Evolutionary conservation across 2,797 vertebrate genomes (phyloP).

Genomic region (Lemur catta): DNA sequence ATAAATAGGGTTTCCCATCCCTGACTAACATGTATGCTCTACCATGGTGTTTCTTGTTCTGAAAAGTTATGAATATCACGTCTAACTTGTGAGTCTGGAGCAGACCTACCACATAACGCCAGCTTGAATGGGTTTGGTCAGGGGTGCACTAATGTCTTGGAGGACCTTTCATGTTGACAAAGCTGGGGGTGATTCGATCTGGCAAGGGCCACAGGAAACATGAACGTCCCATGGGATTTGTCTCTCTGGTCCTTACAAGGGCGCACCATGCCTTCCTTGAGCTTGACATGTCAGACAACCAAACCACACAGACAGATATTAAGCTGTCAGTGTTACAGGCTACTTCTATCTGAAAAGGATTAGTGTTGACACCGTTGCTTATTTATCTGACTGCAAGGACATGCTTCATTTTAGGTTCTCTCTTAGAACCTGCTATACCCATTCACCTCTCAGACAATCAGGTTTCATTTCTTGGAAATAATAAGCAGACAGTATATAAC

Average conservation of each 20-base stretch:
- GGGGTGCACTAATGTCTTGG: neutral
- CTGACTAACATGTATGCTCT: neutral
- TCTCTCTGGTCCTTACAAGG: constrained; percentile 47
- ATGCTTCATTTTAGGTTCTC: neutral
- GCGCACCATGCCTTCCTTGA: constrained; percentile 31
- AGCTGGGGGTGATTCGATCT: constrained; percentile 40
- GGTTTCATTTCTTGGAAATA: neutral
- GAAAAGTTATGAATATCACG: neutral
- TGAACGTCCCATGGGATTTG: neutral
- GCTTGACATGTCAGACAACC: constrained; percentile 28
- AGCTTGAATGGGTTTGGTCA: constrained; percentile 28
- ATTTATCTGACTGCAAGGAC: neutral
- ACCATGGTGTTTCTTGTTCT: neutral
- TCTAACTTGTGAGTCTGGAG: neutral
- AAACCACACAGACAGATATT: constrained; percentile 21
- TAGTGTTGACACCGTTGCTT: neutral
- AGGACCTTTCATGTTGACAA: constrained; percentile 45
- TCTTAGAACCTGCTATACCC: neutral
- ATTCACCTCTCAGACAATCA: neutral
- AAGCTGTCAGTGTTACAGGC: constrained; percentile 46
- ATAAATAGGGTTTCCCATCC: neutral
- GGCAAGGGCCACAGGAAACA: constrained; percentile 47
- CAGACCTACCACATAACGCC: neutral
- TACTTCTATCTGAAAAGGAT: constrained; percentile 18
- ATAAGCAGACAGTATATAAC: fast-evolving